Base-by-base conservation (phyloP, 1,140 invertebrate genomes). In the Aphis craccivora region DNA sequence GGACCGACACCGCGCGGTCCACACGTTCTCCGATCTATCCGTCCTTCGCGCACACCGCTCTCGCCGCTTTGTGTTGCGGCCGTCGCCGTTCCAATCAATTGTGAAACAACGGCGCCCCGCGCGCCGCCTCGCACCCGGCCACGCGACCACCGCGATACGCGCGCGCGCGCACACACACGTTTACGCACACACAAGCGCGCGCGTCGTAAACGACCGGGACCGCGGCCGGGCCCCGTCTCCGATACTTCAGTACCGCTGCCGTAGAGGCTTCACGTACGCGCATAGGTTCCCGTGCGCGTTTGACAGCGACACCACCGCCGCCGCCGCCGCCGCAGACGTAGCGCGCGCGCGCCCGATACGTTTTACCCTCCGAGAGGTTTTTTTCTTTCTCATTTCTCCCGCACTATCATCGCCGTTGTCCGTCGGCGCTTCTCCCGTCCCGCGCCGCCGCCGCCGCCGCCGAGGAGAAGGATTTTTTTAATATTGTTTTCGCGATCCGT, bases 51-150 rank as follows among this genome's bases (percentile, higher is more conserved):
- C 91, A 86, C 90, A 30, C 30, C n/a, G 6, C 48, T 9, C 87
- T 25, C 48, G 22, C 30, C 83, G 86, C 86, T 55, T 51, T 88
- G 87, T 88, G n/a, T 40, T 30, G 53, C 37, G 22, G 88, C 53
- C 88, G 88, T 35, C 88, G 55, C 37, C 67, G 76, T 40, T 55
- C 76, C 67, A 86, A 93, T 93, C 91, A 93, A 93, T 93, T 93
- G 91, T 93, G 91, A 93, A 92, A 93, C 81, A 93, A 93, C 91
- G 40, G 91, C 45, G 81, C 81, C 81, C n/a, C 76, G 43, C 67
- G 35, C 48, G 1, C 76, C 91, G 8, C 67, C 23, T 14, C 76
- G 8, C 35, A 83, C 76, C 60, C 30, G 4, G 22, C 11, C 37
- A 45, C 53, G 18, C 89, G 53, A 25, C 40, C 37, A 35, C 84